Conservation (phyloP, 2,797 vertebrate genomes). For the Poeciliopsis infans region DNA sequence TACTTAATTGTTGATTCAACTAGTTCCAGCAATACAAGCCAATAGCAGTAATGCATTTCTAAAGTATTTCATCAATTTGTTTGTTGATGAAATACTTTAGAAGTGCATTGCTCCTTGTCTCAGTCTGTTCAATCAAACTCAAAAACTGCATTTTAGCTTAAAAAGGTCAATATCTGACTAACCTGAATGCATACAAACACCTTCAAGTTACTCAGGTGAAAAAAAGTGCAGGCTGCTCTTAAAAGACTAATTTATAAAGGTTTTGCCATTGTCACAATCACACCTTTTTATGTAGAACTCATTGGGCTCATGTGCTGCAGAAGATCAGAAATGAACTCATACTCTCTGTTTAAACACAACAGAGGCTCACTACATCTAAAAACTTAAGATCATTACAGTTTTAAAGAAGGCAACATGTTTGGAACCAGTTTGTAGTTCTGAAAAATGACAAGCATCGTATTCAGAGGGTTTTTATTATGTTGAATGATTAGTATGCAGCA, state of each 20-base stretch:
- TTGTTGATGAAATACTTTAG: background rate
- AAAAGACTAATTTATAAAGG: background rate
- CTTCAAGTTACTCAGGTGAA: background rate
- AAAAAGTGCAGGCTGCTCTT: background rate
- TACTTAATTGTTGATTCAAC: background rate
- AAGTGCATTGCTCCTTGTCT: background rate
- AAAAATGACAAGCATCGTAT: background rate
- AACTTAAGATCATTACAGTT: background rate
- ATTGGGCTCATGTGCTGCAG: background rate
- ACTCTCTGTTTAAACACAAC: background rate
- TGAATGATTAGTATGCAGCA: background rate
- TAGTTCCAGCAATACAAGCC: background rate
- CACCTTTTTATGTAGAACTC: background rate
- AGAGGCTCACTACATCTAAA: background rate
- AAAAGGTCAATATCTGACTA: background rate
- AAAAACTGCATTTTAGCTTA: background rate
- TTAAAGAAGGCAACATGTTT: background rate
- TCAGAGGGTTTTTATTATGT: background rate
- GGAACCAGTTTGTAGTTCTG: background rate
- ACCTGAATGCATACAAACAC: background rate
- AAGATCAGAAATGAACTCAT: background rate
- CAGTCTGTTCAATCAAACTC: background rate
- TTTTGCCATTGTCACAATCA: background rate
- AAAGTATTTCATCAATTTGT: background rate
- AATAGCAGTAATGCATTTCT: background rate